These are phyloP conservation scores for Odontothrips loti DNA, from an alignment of 2,888 invertebrate genomes.

Conservation along the genomic window DNA sequence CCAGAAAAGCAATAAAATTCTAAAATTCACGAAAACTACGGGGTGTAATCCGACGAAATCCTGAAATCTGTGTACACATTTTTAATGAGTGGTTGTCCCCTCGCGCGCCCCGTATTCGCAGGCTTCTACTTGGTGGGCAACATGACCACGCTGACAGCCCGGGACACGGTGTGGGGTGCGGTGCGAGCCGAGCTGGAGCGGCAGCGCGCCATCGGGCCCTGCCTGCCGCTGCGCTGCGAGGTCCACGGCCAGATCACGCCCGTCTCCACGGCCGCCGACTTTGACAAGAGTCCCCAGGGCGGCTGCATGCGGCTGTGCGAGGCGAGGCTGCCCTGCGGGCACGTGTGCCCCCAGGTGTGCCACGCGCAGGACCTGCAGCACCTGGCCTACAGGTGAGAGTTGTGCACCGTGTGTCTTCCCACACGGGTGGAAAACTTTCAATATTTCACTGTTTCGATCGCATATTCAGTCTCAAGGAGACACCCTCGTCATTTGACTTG, in stretches of 20 bases:
- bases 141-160: background rate
- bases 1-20: too few relatives aligned
- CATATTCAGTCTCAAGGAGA: too few relatives aligned
- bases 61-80: too few relatives aligned
- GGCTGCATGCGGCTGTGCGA: background rate
- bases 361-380: background rate
- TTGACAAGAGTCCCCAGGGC: background rate
- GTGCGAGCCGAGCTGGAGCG: background rate
- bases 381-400: background rate
- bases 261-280: background rate
- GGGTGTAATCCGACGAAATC: too few relatives aligned
- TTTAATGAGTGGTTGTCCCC: too few relatives aligned
- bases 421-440: too few relatives aligned
- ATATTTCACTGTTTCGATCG: too few relatives aligned
- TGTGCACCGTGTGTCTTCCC: too few relatives aligned
- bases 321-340: background rate
- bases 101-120: too few relatives aligned
- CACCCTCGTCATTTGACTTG: too few relatives aligned
- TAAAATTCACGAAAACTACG: too few relatives aligned
- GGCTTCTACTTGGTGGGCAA: background rate
- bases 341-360: background rate
- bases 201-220: background rate
- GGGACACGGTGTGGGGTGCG: background rate
- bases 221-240: background rate
- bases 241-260: background rate